Evolutionary conservation across 2,888 invertebrate species (phyloP), one percentile per base, ranked within the genome.

Genomic region (Acleris laterana): DNA sequence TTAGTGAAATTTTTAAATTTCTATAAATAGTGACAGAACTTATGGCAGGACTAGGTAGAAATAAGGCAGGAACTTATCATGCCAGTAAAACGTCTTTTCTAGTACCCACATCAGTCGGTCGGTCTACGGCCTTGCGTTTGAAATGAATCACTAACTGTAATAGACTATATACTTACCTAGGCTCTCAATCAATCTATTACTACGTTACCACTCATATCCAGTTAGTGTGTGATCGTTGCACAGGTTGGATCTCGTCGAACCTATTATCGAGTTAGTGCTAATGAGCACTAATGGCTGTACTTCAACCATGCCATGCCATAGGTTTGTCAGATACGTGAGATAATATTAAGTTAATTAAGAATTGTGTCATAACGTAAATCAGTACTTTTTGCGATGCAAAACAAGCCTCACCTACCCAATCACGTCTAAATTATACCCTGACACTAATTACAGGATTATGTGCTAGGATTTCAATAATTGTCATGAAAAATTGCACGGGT

Each of bases 231-330:
- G 55, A 51, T 42, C 48, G 19, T 25, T 20, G 20, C 56, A 20
- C 46, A 49, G 55, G 53, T 55, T 25, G 58, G 70, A 72, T 69
- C 75, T 71, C 69, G 69, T 69, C 70, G 70, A 70, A 69, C 72
- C 74, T 78, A 72, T 77, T 79, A 80, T 79, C 77, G 74, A 81
- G 77, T 80, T 80, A 81, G 72, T 74, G 70, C 74, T 78, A 81
- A 80, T 79, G 75, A 77, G 72, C 74, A 68, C 70, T 76, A 76
- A 77, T 78, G 71, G 69, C 71, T 77, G 76, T 71, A 78, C 74
- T 72, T 74, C 63, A 55, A 55, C 42, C 72, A 72, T 70, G 53
- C 42, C 72, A 71, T 70, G 71, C 65, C 72, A 69, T 16, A 46
- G 3, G 44, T n/a, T 44, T 16, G 44, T 44, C 44, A 16, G 17